phyloP scores from a whole-genome alignment of 1,140 invertebrate genomes.

The Bombus terrestris region DNA sequence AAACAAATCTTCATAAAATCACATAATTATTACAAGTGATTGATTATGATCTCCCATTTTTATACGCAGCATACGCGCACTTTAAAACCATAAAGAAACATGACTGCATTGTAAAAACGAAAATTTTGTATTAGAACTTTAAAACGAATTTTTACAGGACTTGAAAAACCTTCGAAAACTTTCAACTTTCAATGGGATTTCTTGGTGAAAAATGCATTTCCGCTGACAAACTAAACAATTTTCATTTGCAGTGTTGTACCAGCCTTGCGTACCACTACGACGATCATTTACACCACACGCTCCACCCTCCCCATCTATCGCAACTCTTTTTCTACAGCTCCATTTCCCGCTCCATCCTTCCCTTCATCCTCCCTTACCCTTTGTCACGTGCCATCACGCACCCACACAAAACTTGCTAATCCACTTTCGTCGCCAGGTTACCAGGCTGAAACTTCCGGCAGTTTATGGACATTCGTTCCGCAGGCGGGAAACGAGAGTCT shows the following conservation, averaged over 20 bases:
- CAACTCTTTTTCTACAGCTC: neutral
- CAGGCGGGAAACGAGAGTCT: neutral
- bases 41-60: too few species aligned
- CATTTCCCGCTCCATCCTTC: neutral
- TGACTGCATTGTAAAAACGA: too few species aligned
- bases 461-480: conserved; percentile 6
- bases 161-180: neutral
- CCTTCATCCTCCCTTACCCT: too few species aligned
- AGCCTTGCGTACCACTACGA: neutral
- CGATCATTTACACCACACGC: neutral
- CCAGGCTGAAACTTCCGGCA: neutral
- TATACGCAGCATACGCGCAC: too few species aligned
- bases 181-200: neutral
- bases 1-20: too few species aligned
- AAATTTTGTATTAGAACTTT: too few species aligned
- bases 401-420: neutral
- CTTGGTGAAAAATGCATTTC: neutral
- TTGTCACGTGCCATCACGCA: neutral
- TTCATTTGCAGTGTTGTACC: neutral
- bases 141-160: neutral
- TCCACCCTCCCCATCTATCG: neutral
- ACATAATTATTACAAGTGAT: too few species aligned
- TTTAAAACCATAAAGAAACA: too few species aligned
- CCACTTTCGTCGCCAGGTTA: neutral
- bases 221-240: neutral